These are phyloP conservation scores for Latrodectus hesperus DNA, from an alignment of 2,888 invertebrate genomes.

Conservation along the genomic window DNA sequence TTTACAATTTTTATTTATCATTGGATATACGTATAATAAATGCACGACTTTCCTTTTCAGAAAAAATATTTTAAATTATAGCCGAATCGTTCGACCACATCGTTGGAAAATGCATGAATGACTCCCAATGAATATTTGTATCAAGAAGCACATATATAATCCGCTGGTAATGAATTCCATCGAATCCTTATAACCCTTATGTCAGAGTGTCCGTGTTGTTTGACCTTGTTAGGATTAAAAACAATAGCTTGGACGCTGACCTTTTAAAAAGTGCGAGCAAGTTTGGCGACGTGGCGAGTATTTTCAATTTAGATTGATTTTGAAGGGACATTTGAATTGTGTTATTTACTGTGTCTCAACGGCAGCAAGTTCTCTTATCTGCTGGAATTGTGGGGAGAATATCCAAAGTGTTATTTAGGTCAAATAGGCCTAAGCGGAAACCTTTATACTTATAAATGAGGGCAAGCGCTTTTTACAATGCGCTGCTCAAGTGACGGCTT, in stretches of 20 bases:
- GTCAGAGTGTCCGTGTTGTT: background rate
- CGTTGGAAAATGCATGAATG: background rate
- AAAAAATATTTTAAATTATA: too few species aligned
- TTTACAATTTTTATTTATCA: too few species aligned
- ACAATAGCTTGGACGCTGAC: constrained; percentile 6
- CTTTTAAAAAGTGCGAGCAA: constrained; percentile 7
- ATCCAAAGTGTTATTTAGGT: constrained; percentile 25
- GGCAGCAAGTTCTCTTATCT: too few species aligned
- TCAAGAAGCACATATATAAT: background rate
- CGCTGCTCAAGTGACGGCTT: constrained; percentile 5
- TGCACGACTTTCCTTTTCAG: too few species aligned
- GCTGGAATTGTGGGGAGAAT: too few species aligned
- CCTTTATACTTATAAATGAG: constrained; percentile 22
- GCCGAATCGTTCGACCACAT: background rate
- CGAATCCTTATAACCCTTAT: background rate
- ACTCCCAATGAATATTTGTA: background rate
- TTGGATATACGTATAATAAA: too few species aligned
- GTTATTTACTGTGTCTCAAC: too few species aligned
- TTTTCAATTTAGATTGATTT: too few species aligned
- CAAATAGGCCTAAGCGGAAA: constrained; percentile 18
- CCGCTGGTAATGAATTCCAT: background rate
- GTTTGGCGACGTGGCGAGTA: background rate
- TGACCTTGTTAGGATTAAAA: constrained; percentile 6
- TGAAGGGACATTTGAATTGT: too few species aligned
- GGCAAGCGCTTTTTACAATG: constrained; percentile 27